Percentiles rank a stretch among this genome's conserved stretches.
phyloP scores from a whole-genome alignment of 2,797 vertebrate genomes.

The Apogon hyalosoma region DNA sequence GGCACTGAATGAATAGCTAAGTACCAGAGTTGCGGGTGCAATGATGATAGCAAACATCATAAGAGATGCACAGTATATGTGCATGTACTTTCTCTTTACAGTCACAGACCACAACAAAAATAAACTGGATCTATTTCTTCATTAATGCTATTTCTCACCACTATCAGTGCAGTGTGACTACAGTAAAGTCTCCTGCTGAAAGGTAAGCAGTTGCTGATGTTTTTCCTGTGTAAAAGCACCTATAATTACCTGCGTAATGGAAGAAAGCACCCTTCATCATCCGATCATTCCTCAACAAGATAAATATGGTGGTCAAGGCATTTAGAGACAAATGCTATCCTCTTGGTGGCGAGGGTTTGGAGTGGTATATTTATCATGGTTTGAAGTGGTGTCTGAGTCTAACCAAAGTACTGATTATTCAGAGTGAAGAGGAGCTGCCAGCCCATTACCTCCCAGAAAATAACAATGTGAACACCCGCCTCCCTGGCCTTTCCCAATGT shows the following conservation, averaged over 20 bases:
- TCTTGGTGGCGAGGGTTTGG: slow-evolving; percentile 71
- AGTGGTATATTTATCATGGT: slow-evolving; percentile 85
- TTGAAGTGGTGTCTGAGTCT: slow-evolving; percentile 83
- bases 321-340: slow-evolving; percentile 78
- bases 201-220: slow-evolving; percentile 59
- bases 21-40: slow-evolving; percentile 41
- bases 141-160: slow-evolving; percentile 32
- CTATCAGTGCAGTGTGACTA: slow-evolving; percentile 22
- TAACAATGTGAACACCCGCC: slow-evolving; percentile 78
- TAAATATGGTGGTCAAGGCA: slow-evolving; percentile 81
- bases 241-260: slow-evolving; percentile 76
- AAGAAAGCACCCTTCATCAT: slow-evolving; percentile 77
- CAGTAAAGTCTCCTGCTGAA: slow-evolving; percentile 38
- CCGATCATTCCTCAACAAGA: slow-evolving; percentile 85
- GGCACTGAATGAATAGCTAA: slow-evolving; percentile 64
- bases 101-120: slow-evolving; percentile 12
- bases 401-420: slow-evolving; percentile 84
- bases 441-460: slow-evolving; percentile 79
- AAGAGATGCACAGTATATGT: slow-evolving; percentile 25
- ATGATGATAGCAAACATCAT: slow-evolving; percentile 25
- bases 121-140: slow-evolving; percentile 49
- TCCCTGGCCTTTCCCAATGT: slow-evolving; percentile 63
- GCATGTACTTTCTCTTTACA: slow-evolving; percentile 33
- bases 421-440: slow-evolving; percentile 82
- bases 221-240: slow-evolving; percentile 68